Evolutionary conservation across 35 echinoderm and acorn worm species (phyloP).

Genomic region (Lytechinus pictus): DNA sequence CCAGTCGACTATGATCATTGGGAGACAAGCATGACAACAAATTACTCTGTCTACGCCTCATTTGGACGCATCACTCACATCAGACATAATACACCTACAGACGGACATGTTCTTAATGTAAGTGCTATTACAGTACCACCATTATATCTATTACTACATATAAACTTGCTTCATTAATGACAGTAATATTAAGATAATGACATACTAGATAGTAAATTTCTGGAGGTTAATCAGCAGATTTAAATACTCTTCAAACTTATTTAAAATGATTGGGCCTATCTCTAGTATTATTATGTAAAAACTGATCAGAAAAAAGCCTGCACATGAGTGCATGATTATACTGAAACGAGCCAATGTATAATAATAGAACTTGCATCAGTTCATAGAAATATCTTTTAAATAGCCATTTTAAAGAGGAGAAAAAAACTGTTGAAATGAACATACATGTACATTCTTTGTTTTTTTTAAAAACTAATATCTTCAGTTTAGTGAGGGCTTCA

Average conservation of each 20-base stretch:
- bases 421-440: too few relatives aligned
- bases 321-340: too few relatives aligned
- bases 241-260: background rate
- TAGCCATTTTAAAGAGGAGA: too few relatives aligned
- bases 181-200: background rate
- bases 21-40: background rate
- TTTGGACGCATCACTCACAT: constrained; percentile 1
- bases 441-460: too few relatives aligned
- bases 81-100: background rate
- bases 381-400: too few relatives aligned
- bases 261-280: background rate
- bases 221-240: background rate
- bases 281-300: background rate
- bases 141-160: background rate
- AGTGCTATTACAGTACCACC: background rate
- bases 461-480: too few relatives aligned
- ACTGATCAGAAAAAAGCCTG: background rate
- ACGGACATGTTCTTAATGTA: background rate
- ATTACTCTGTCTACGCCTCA: background rate
- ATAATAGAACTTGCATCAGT: too few relatives aligned
- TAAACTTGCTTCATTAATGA: background rate
- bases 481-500: too few relatives aligned
- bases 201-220: background rate
- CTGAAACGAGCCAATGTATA: too few relatives aligned
- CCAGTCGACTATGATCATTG: background rate